Base-by-base conservation (phyloP, 2,888 invertebrate genomes). In the Cephalotes varians region DNA sequence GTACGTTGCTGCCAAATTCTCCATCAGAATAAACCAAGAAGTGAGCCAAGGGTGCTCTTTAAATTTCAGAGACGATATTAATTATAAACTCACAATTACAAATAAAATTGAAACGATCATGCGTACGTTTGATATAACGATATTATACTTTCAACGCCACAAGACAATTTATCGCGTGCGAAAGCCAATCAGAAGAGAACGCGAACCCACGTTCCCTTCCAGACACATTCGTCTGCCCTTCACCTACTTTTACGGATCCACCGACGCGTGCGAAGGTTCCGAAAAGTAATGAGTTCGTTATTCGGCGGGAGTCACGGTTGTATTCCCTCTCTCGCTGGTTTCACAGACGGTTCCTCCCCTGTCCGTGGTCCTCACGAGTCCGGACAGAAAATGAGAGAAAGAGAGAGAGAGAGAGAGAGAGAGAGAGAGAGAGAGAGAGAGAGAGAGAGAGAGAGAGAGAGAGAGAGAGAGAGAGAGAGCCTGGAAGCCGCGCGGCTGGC, bases 401-500 rank as follows among this genome's bases (percentile, higher is more conserved):
- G 25, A n/a, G 67, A 44, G 15, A 60, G 47, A 28, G 31, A 21
- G 62, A 49, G 31, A 12, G 56, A 40, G 49, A 56, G 51, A 47
- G 47, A 47, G 25, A 37, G 47, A 37, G 56, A 28, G 49, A 18
- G 34, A 40, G 40, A 21, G 49, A 49, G 37, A 31, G 51, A 31
- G 56, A 34, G 21, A 34, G 10, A 47, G 56, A 80, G 37, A 47
- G 47, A 47, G 25, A 37, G 47, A 37, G 56, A 28, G 49, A 18
- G 34, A 40, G 40, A 21, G 49, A 49, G 37, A 31, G 51, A 31
- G 56, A 34, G 21, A 34, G 10, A 47, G 56, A 80, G 90, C 37
- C 86, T 87, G 90, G 90, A 90, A 90, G 90, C 83, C 80, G 72
- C 85, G 72, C 87, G 86, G 85, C 64, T 64, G 64, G 64, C 85